Percentiles rank a stretch among this genome's conserved stretches.
phyloP scores from a whole-genome alignment of 2,113 vertebrate genomes.

The Telmatochromis bifrenatus region DNA sequence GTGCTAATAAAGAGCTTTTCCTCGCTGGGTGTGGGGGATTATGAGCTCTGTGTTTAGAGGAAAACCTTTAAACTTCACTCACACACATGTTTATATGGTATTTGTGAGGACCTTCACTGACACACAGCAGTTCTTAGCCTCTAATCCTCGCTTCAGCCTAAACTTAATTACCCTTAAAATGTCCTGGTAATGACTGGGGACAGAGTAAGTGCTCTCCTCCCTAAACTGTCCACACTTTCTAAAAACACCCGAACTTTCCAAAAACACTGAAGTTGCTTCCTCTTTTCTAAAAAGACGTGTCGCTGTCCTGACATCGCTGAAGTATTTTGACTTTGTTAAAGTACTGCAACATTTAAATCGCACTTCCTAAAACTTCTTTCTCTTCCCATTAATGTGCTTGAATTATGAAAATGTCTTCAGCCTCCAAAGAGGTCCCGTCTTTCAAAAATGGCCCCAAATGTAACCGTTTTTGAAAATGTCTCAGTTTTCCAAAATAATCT shows the following conservation, averaged over 20 bases:
- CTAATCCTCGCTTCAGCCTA: neutral
- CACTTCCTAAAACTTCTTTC: accelerated
- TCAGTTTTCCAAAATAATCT: accelerated
- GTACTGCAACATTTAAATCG: neutral
- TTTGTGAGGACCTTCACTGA: neutral
- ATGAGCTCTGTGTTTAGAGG: constrained; percentile 13
- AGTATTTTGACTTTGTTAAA: neutral
- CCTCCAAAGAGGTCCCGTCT: neutral
- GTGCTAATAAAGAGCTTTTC: neutral
- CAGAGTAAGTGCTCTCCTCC: neutral
- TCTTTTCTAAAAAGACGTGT: neutral
- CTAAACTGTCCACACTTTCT: neutral
- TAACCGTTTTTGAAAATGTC: neutral
- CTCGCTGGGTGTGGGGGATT: neutral
- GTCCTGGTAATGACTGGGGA: neutral
- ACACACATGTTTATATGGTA: neutral
- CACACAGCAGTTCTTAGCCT: neutral
- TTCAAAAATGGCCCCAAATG: neutral
- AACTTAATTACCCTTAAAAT: neutral
- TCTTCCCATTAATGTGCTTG: neutral
- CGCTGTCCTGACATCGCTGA: accelerated
- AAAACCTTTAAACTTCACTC: neutral
- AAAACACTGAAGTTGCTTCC: neutral
- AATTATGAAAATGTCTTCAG: neutral
- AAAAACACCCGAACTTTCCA: accelerated